Percentiles rank a stretch among this genome's conserved stretches.
Evolutionary conservation across 2,888 invertebrate genomes (phyloP).

Genomic region (Lasius fuliginosus): DNA sequence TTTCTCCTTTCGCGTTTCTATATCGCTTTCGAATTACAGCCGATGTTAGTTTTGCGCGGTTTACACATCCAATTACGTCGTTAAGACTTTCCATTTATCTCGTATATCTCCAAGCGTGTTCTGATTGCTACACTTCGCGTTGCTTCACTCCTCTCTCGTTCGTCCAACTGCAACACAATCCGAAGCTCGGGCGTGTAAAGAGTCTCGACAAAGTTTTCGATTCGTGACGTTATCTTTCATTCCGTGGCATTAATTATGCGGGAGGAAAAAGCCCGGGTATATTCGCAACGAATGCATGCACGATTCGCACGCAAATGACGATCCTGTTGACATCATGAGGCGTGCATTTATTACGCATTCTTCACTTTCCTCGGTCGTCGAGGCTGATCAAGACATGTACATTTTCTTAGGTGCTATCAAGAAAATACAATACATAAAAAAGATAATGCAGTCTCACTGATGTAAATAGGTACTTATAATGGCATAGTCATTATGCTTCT

Average conservation of each 20-base stretch:
- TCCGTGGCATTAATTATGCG: conserved; percentile 41
- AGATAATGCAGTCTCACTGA: neutral
- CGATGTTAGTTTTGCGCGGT: conserved; percentile 40
- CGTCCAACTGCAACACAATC: conserved; percentile 22
- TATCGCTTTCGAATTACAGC: conserved; percentile 22
- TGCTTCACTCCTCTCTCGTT: conserved; percentile 28
- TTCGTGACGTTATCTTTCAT: conserved; percentile 35
- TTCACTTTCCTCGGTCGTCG: conserved; percentile 21
- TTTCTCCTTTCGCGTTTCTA: conserved; percentile 19
- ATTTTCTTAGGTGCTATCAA: neutral
- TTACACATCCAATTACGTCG: conserved; percentile 39
- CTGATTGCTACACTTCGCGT: conserved; percentile 34
- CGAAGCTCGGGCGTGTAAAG: neutral
- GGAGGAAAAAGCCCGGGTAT: conserved; percentile 28
- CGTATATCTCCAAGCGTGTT: conserved; percentile 27
- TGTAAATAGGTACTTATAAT: neutral
- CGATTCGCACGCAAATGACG: conserved; percentile 51
- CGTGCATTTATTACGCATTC: conserved; percentile 23
- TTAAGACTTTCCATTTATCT: conserved; percentile 51
- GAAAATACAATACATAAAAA: neutral
- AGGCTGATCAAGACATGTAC: neutral
- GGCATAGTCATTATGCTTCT: too few species aligned
- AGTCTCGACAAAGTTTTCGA: conserved; percentile 1
- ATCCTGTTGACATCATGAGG: conserved; percentile 53
- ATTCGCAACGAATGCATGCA: conserved; percentile 14